phyloP scores from a whole-genome alignment of 2,797 vertebrate genomes.

The Manis javanica region DNA sequence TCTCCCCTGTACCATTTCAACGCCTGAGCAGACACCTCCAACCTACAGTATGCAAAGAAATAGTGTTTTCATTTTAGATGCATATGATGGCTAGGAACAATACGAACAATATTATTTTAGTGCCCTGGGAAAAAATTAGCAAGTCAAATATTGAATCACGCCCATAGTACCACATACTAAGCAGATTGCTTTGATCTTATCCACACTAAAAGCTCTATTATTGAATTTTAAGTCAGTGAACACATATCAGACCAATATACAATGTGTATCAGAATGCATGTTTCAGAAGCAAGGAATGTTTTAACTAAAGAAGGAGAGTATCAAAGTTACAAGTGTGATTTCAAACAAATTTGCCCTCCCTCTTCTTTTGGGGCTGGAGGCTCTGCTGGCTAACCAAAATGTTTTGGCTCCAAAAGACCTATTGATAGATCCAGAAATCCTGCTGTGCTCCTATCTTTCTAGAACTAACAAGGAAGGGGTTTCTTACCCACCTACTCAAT shows the following conservation, averaged over 20 bases:
- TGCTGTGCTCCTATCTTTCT: not conserved
- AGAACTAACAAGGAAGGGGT: not conserved
- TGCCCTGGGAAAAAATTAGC: constrained; percentile 92
- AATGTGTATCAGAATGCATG: constrained; percentile 85
- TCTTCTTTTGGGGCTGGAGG: constrained; percentile 28
- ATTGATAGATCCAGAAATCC: constrained; percentile 18
- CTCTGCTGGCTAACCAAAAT: constrained; percentile 38
- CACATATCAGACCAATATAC: constrained; percentile 88
- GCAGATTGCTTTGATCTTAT: constrained; percentile 94
- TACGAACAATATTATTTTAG: constrained; percentile 89
- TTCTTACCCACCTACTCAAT: not conserved
- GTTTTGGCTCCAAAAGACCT: constrained; percentile 17
- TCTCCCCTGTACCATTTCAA: not conserved
- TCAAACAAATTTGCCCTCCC: constrained; percentile 75
- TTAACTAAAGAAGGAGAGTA: constrained; percentile 85
- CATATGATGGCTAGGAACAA: constrained; percentile 86
- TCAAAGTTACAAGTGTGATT: constrained; percentile 79
- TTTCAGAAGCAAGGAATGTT: constrained; percentile 84
- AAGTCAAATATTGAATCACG: constrained; percentile 94
- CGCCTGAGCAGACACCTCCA: constrained; percentile 34
- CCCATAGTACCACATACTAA: constrained; percentile 90
- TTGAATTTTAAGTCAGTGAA: constrained; percentile 91
- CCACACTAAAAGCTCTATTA: constrained; percentile 91
- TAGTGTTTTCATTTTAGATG: constrained; percentile 83
- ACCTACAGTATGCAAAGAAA: constrained; percentile 45